Base-by-base conservation (phyloP, 2,797 vertebrate species). In the Spea hammondii region DNA sequence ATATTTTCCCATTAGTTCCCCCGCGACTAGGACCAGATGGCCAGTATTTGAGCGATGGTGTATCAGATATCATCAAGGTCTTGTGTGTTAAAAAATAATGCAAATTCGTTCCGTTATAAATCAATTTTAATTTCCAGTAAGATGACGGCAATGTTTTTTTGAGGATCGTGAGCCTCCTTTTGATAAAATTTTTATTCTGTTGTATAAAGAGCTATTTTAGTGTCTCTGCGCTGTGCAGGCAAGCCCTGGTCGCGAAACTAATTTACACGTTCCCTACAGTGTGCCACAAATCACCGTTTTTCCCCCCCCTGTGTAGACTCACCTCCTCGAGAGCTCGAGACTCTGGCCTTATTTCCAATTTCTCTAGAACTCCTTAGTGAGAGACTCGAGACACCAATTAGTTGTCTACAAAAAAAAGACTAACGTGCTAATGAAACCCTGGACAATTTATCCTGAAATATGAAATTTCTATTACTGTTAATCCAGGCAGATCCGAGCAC, bases 341-440 rank as follows among this genome's bases (percentile, higher is more conserved):
- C 32, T 59, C 55, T 57, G 45, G 49, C n/a, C 7, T 4, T 48
- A 17, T 51, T 14, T 13, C 32, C 76, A 53, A 77, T 70, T 70
- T 60, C 59, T 70, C 76, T 77, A 51, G 47, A 70, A 32, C 76
- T 45, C 76, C 10, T 53, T 57, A 53, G 68, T 66, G 59, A 57
- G 67, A 46, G 67, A 46, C 76, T 64, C 66, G 59, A 54, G 75
- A 77, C 54, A 64, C 76, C 76, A 77, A 77, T 71, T 70, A 77
- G n/a, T 53, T 53, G 51, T 53, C 51, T 6, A 53, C 11, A 50
- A 7, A 53, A 47, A 8, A 59, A 70, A 48, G 49, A 4, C 13
- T 8, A 8, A 9, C 6, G 9, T 32, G 67, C 67, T 50, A 77
- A 77, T 62, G 9, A 70, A 8, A 32, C 76, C 49, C 48, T 14